Conservation (phyloP, 2,888 invertebrate species). For the Rugalucina vietnamica region DNA sequence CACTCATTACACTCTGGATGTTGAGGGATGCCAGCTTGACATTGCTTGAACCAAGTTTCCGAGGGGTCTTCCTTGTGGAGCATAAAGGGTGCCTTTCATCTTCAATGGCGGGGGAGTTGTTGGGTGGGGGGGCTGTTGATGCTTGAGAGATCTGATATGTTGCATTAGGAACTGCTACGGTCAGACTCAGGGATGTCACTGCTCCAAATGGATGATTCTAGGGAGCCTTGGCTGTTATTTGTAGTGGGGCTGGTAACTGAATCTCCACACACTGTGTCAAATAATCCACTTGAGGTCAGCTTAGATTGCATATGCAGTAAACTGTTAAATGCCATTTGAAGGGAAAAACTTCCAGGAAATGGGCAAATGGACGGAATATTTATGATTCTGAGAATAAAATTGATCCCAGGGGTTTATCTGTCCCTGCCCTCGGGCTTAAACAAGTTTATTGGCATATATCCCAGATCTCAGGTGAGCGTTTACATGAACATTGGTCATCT, state of each 20-base stretch:
- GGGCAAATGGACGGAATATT: too few species aligned
- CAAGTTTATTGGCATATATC: too few species aligned
- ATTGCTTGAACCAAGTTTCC: not conserved
- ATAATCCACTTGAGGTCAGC: too few species aligned
- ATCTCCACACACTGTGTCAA: conserved; percentile 8
- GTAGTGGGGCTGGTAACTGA: not conserved
- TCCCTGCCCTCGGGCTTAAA: too few species aligned
- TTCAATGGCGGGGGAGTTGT: not conserved
- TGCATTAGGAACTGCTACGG: not conserved
- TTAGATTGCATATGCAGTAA: too few species aligned
- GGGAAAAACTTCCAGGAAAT: too few species aligned
- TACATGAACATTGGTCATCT: too few species aligned
- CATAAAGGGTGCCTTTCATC: not conserved
- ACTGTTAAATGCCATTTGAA: too few species aligned
- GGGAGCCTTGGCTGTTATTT: not conserved
- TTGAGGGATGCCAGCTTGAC: not conserved
- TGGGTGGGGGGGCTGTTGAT: not conserved
- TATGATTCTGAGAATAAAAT: too few species aligned
- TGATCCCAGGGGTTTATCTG: too few species aligned
- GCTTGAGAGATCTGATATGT: not conserved
- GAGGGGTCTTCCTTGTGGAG: not conserved
- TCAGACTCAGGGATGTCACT: not conserved
- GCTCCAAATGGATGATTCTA: not conserved
- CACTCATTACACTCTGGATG: conserved; percentile 12
- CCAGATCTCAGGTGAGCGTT: too few species aligned